Evolutionary conservation across 2,113 vertebrate species (phyloP), one percentile per base, ranked within the genome.

Genomic region (Nannobrachium achirus): DNA sequence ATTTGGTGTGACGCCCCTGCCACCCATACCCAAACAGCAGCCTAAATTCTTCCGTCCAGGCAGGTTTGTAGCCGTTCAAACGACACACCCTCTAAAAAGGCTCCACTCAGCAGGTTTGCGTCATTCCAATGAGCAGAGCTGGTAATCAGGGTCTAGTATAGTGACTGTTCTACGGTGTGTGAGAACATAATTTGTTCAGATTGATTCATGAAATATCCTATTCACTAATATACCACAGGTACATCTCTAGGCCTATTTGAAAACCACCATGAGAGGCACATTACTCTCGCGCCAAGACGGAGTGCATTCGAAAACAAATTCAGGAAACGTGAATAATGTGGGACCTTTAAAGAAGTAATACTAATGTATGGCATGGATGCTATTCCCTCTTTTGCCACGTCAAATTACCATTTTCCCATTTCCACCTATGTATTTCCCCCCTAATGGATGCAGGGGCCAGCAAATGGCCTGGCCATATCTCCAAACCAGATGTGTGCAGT

Each of bases 401-500:
- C 70, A 75, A 68, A 76, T 76, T 86, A 72, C 67, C 62, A 83
- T 71, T 86, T 77, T 49, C 20, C 39, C 50, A 46, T 77, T 76
- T 55, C 63, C 75, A 76, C 51, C 45, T 63, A 33, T 33, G 25
- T 33, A 82, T 88, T 85, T 76, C 25, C 46, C 64, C 62, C 71
- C 20, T 67, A 70, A 79, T 63, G 59, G 53, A 63, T 56, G 25
- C n/a, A n/a, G 66, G 82, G 69, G 73, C 62, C 59, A 72, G 19
- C 65, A 56, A 83, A 49, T 8, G 15, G 19, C 55, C 55, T n/a
- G 61, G 55, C 57, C 65, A 39, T 57, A 70, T 81, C 58, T 75
- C 76, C 72, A 78, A 84, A 86, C 85, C 89, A 88, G 78, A 88
- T 88, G 89, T 89, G 84, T 79, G 72, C 83, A 73, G 82, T 79